Percentiles rank a stretch among this genome's conserved stretches.
Conservation (phyloP, 2,113 vertebrate genomes). For the Microtus montanus region DNA sequence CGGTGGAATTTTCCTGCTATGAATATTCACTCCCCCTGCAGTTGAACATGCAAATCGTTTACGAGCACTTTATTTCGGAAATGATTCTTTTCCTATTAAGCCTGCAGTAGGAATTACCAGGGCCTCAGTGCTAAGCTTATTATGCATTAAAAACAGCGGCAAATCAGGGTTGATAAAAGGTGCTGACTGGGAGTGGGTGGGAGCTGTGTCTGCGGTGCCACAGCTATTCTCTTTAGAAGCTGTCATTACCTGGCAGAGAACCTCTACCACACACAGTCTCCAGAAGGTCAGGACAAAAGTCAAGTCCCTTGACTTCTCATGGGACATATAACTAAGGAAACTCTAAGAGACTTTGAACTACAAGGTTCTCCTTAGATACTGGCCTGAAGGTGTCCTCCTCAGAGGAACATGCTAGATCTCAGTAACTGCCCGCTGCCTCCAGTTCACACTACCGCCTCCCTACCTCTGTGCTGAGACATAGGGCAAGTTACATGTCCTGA, state of each 20-base stretch:
- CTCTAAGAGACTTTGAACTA: not conserved
- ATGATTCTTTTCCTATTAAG: constrained; percentile 62
- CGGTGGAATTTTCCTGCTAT: constrained; percentile 75
- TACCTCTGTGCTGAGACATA: not conserved
- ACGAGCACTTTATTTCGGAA: constrained; percentile 72
- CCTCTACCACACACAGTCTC: constrained; percentile 23
- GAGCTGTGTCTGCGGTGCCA: constrained; percentile 55
- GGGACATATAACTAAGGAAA: not conserved
- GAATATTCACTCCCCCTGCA: constrained; percentile 87
- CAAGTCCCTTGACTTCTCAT: not conserved
- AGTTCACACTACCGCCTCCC: not conserved
- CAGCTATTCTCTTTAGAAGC: constrained; percentile 44
- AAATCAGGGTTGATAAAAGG: constrained; percentile 50
- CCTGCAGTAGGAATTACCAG: constrained; percentile 49
- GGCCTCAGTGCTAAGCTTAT: not conserved
- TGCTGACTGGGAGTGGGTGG: constrained; percentile 30
- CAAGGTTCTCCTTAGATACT: not conserved
- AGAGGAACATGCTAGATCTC: not conserved
- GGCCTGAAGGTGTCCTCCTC: not conserved
- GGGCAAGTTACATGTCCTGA: not conserved
- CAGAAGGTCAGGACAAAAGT: constrained; percentile 49
- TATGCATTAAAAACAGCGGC: constrained; percentile 47
- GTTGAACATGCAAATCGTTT: constrained; percentile 83
- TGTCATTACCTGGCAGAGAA: constrained; percentile 30
- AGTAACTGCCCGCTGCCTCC: not conserved